Conservation (phyloP, 2,888 invertebrate genomes). For the Hedychridium roseum region DNA sequence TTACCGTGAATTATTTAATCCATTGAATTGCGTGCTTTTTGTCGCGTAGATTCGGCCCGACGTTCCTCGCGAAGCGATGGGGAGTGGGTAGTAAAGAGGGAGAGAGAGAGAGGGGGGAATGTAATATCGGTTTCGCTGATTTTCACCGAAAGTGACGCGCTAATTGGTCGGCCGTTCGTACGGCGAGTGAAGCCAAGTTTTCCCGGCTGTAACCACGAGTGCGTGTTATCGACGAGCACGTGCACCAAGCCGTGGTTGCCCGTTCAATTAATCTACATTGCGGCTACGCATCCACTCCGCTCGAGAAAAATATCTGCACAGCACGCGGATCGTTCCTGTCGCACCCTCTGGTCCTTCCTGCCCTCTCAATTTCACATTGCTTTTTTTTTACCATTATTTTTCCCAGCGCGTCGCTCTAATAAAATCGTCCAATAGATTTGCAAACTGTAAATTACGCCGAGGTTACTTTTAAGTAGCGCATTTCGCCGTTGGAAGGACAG, state of each 20-base stretch:
- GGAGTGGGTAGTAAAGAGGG: no score
- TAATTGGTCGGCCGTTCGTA: constrained; percentile 31
- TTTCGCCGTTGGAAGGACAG: no score
- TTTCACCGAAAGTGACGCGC: constrained; percentile 25
- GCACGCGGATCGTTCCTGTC: neutral
- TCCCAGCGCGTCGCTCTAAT: no score
- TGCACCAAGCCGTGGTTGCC: constrained; percentile 20
- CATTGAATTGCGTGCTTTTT: no score
- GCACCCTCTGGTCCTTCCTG: neutral
- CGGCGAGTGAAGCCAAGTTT: constrained; percentile 19
- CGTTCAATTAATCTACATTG: constrained; percentile 30
- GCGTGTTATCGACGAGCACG: constrained; percentile 15
- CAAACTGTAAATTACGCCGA: no score
- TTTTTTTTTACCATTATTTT: neutral
- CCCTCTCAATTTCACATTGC: neutral
- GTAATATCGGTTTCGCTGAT: constrained; percentile 21
- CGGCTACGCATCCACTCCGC: constrained; percentile 4
- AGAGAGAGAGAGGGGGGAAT: constrained; percentile 12
- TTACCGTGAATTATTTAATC: no score
- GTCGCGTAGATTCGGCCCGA: no score
- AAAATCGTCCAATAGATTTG: no score
- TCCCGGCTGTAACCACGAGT: constrained; percentile 21
- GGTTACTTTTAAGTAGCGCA: no score
- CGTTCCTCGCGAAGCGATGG: no score
- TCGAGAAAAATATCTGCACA: constrained; percentile 1